Percentiles rank a stretch among this genome's conserved stretches.
phyloP scores from a whole-genome alignment of 1,140 invertebrate species.

The Cepaea nemoralis region DNA sequence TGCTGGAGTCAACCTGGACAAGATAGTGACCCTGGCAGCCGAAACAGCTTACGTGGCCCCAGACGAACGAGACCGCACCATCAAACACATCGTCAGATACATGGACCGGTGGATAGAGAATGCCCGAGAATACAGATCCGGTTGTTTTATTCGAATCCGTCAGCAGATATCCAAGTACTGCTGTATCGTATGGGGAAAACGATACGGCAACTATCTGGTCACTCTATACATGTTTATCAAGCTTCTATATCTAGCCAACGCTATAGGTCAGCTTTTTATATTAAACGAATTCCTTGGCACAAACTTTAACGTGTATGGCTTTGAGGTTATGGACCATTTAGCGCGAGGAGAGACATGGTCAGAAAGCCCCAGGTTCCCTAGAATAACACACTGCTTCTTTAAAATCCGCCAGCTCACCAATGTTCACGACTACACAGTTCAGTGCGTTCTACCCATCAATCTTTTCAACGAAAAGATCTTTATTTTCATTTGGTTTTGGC shows the following conservation, averaged over 20 bases:
- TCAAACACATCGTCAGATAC: slow-evolving; percentile 70
- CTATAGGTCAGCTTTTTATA: slow-evolving; percentile 73
- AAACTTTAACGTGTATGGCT: slow-evolving; percentile 74
- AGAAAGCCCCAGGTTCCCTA: slow-evolving; percentile 70
- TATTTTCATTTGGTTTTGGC: slow-evolving; percentile 76
- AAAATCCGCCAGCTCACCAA: slow-evolving; percentile 69
- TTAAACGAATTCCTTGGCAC: slow-evolving; percentile 74
- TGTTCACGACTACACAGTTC: slow-evolving; percentile 71
- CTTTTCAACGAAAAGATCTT: slow-evolving; percentile 77
- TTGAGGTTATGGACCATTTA: slow-evolving; percentile 71
- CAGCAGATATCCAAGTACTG: slow-evolving; percentile 69
- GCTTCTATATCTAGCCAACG: slow-evolving; percentile 73
- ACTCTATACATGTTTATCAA: slow-evolving; percentile 74
- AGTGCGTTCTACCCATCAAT: slow-evolving; percentile 76
- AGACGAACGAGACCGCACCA: slow-evolving; percentile 70
- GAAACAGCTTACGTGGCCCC: slow-evolving; percentile 71
- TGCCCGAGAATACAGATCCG: slow-evolving; percentile 66
- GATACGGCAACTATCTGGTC: slow-evolving; percentile 73
- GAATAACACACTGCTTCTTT: slow-evolving; percentile 73
- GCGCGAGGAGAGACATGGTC: slow-evolving; percentile 65
- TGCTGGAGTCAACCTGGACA: slow-evolving; percentile 72
- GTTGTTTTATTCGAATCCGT: slow-evolving; percentile 64
- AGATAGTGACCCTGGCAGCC: slow-evolving; percentile 68
- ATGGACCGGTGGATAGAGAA: slow-evolving; percentile 71
- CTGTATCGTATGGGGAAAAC: slow-evolving; percentile 70